phyloP scores from a whole-genome alignment of 1,140 invertebrate species.

The Macrobrachium nipponense region DNA sequence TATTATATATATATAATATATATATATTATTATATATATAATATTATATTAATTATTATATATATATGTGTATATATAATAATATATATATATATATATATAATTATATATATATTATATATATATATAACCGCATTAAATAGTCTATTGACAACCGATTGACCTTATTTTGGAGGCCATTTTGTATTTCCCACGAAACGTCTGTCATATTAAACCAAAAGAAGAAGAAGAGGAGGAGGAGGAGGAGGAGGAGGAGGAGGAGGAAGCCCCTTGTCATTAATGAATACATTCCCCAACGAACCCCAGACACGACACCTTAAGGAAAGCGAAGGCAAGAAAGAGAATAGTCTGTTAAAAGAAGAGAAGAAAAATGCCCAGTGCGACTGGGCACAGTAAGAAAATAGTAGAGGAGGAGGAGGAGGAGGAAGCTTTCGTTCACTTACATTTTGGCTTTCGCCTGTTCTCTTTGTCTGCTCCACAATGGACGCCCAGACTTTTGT shows the following conservation, averaged over 20 bases:
- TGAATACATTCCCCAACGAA: neutral
- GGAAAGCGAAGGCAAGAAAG: neutral
- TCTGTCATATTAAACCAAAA: no score
- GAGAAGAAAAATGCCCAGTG: neutral
- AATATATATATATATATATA: no score
- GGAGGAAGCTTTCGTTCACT: neutral
- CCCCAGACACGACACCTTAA: constrained; percentile 9
- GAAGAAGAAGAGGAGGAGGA: no score
- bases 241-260: no score
- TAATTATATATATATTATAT: constrained; percentile 8
- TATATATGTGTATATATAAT: no score
- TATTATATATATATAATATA: no score
- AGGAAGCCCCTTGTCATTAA: no score
- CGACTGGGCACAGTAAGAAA: neutral
- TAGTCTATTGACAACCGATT: neutral
- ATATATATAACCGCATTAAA: neutral
- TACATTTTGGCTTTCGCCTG: no score
- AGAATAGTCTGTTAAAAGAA: neutral
- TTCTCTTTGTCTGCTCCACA: no score
- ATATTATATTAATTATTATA: no score
- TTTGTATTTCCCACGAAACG: neutral
- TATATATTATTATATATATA: no score
- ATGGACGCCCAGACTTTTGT: no score
- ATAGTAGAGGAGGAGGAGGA: neutral
- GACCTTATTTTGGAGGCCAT: neutral